These are phyloP conservation scores for Nymphalis io DNA, from an alignment of 1,140 invertebrate genomes.

Conservation along the genomic window DNA sequence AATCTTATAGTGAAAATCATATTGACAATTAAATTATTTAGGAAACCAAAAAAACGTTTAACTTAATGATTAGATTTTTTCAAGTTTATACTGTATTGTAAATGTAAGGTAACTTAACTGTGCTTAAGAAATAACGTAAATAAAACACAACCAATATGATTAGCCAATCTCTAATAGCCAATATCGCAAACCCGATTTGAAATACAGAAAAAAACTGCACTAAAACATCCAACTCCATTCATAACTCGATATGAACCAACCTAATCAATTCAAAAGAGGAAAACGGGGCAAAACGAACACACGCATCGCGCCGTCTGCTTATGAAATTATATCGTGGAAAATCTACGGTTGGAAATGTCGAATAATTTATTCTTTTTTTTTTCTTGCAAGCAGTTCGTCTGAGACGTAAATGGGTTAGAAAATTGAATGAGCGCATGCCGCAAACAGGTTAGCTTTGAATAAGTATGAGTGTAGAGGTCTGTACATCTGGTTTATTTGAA, in stretches of 20 bases:
- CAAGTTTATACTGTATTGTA: no score
- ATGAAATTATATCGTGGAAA: constrained; percentile 77
- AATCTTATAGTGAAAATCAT: no score
- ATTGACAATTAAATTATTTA: no score
- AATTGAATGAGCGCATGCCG: constrained; percentile 71
- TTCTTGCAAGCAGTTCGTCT: constrained; percentile 65
- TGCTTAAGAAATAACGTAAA: neutral
- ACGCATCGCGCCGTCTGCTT: constrained; percentile 58
- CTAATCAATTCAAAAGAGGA: constrained; percentile 77
- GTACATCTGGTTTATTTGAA: constrained; percentile 52
- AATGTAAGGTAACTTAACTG: neutral
- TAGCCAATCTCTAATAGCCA: constrained; percentile 44
- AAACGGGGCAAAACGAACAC: constrained; percentile 70
- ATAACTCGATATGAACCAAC: constrained; percentile 69
- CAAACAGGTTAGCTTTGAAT: constrained; percentile 63
- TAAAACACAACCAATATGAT: neutral
- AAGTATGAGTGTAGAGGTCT: constrained; percentile 57
- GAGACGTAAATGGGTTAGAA: constrained; percentile 79
- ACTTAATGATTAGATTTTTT: no score
- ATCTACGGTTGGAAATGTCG: constrained; percentile 63
- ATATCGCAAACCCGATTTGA: constrained; percentile 41
- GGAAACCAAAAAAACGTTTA: no score
- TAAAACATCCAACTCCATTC: constrained; percentile 66
- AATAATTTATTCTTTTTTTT: constrained; percentile 53
- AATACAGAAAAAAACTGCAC: constrained; percentile 44